Conservation (phyloP, 2,113 vertebrate species). For the Hyperopisus bebe region DNA sequence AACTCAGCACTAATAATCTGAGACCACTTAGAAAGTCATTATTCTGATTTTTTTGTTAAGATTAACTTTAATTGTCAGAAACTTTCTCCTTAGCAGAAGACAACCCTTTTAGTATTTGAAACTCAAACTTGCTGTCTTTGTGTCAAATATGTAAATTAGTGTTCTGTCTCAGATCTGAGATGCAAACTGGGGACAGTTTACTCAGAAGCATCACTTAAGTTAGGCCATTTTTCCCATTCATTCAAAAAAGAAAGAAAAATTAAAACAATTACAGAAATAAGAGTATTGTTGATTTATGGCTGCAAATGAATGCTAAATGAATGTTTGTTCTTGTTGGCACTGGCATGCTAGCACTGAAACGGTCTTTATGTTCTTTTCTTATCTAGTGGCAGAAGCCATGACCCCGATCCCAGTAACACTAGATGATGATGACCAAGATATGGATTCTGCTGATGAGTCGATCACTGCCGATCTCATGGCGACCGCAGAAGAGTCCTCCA, state of each 20-base stretch:
- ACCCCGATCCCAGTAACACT: conserved; percentile 72
- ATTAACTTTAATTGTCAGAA: background rate
- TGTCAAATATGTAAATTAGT: conserved; percentile 2
- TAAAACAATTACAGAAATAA: background rate
- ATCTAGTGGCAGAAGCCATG: conserved; percentile 75
- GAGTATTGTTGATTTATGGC: background rate
- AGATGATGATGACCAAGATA: conserved; percentile 88
- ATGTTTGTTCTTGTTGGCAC: background rate
- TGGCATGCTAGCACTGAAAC: background rate
- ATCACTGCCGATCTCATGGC: conserved; percentile 79
- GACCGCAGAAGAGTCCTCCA: conserved; percentile 75
- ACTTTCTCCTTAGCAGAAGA: background rate
- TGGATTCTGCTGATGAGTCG: conserved; percentile 89
- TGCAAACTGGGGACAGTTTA: background rate
- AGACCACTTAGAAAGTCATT: too few species aligned
- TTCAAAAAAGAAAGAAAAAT: background rate
- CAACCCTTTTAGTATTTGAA: background rate
- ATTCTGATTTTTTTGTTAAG: too few species aligned
- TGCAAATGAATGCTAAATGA: background rate
- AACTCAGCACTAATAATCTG: too few species aligned
- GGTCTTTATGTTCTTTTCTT: conserved; percentile 7
- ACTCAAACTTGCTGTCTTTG: background rate
- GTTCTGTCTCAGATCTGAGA: background rate
- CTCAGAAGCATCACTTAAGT: background rate
- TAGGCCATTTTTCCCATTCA: background rate